Evolutionary conservation across 2,113 vertebrate genomes (phyloP), one percentile per base, ranked within the genome.

Genomic region (Dicentrarchus labrax): DNA sequence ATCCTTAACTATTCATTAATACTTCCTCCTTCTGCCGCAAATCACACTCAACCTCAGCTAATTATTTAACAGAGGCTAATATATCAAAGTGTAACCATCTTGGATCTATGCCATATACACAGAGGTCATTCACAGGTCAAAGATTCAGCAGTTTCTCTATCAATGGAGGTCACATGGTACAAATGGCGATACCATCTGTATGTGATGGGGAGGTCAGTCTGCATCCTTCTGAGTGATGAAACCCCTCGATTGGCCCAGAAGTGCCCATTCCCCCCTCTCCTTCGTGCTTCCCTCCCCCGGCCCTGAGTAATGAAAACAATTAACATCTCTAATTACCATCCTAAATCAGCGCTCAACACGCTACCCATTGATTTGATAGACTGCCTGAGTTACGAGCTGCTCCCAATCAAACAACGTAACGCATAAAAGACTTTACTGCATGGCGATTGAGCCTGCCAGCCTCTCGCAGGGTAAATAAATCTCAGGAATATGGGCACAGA

Each of bases 291-390:
- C 45, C 68, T 64, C 85, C 62, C 82, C 67, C 39, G 3, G 67
- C 87, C 86, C 83, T 85, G 88, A 94, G 89, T 94, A 93, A 95
- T 93, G 90, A 95, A 94, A 95, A 94, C 93, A 94, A 95, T 94
- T 94, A 95, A 90, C 92, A 89, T 86, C 86, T 84, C 85, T 95
- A 95, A 95, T 95, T 95, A 93, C 90, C 84, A 39, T 57, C 88
- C 76, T 94, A 93, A 94, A 94, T 95, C 92, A 93, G 90, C 62
- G 39, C 86, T 94, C 93, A 92, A 93, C 86, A 83, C 76, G 84
- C 89, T 74, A 57, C 72, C 82, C 91, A 90, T 92, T 88, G 91
- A 93, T 91, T 93, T 95, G 93, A 94, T 92, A 80, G 92, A 93
- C 91, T 69, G 80, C 71, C 71, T 91, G 92, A 92, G 87, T 94